Evolutionary conservation across 2,888 invertebrate species (phyloP).

Genomic region (Acrobasis repandana): DNA sequence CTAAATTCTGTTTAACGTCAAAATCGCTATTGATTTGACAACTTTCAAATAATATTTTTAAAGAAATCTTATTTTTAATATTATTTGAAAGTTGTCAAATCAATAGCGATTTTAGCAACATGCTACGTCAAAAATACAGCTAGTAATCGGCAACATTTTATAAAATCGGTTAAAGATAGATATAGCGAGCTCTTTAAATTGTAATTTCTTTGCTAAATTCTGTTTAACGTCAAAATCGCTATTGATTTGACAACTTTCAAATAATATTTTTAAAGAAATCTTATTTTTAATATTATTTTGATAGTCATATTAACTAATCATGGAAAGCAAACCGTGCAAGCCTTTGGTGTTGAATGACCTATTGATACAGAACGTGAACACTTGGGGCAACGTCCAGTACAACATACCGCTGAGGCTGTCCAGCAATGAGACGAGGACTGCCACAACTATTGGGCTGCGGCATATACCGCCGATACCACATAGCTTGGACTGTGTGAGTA

Average conservation of each 20-base stretch:
- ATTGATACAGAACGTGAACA: constrained; percentile 69
- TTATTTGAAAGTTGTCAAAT: too few relatives aligned
- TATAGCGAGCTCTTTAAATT: too few relatives aligned
- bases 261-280: constrained; percentile 27
- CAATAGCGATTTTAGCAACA: too few relatives aligned
- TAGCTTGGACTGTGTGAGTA: constrained; percentile 69
- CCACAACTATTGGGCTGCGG: constrained; percentile 59
- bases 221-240: too few relatives aligned
- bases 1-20: too few relatives aligned
- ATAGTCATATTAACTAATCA: constrained; percentile 30
- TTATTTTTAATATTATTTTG: constrained; percentile 27
- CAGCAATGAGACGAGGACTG: constrained; percentile 66
- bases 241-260: too few relatives aligned
- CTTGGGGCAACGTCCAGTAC: constrained; percentile 77
- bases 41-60: constrained; percentile 24
- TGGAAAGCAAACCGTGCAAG: constrained; percentile 47
- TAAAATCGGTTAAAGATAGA: too few relatives aligned
- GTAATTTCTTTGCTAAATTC: too few relatives aligned
- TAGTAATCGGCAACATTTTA: too few relatives aligned
- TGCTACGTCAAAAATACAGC: too few relatives aligned
- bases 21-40: too few relatives aligned
- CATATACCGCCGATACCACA: constrained; percentile 70
- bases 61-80: constrained; percentile 26
- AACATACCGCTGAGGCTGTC: constrained; percentile 68
- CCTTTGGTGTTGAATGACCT: constrained; percentile 59